phyloP scores from a whole-genome alignment of 2,113 vertebrate species.

The Vidua chalybeata region DNA sequence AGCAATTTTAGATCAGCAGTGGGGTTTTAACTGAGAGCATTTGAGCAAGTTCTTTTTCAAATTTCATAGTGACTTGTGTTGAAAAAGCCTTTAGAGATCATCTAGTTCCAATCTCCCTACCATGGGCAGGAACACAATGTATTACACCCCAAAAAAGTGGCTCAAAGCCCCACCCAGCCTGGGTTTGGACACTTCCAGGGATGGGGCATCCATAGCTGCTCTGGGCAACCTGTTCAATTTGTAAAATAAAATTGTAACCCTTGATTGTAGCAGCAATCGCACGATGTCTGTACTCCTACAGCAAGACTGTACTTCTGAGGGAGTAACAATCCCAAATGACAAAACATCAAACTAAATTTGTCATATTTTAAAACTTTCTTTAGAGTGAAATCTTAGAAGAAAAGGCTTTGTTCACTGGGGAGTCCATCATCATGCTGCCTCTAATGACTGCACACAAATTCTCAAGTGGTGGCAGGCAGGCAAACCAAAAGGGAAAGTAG shows the following conservation, averaged over 20 bases:
- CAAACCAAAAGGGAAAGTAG: not conserved
- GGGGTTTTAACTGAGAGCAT: not conserved
- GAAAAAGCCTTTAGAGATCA: not conserved
- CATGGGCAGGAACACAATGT: not conserved
- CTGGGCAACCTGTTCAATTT: not conserved
- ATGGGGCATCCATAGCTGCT: not conserved
- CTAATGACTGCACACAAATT: not conserved
- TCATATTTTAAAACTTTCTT: not conserved
- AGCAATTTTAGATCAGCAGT: not conserved
- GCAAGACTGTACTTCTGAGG: not conserved
- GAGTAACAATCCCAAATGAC: rapidly evolving
- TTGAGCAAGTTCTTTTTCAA: not conserved
- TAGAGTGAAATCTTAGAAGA: not conserved
- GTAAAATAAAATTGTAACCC: not conserved
- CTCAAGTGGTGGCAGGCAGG: not conserved
- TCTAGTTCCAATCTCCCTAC: not conserved
- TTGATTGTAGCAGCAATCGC: not conserved
- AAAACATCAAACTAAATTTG: not conserved
- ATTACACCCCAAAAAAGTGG: not conserved
- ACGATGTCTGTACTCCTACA: not conserved
- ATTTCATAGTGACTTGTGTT: not conserved
- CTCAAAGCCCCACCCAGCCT: not conserved
- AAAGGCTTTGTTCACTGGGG: not conserved
- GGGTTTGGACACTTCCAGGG: not conserved
- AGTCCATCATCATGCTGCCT: not conserved